Evolutionary conservation across 2,113 vertebrate genomes (phyloP).

Genomic region (Callorhinus ursinus): DNA sequence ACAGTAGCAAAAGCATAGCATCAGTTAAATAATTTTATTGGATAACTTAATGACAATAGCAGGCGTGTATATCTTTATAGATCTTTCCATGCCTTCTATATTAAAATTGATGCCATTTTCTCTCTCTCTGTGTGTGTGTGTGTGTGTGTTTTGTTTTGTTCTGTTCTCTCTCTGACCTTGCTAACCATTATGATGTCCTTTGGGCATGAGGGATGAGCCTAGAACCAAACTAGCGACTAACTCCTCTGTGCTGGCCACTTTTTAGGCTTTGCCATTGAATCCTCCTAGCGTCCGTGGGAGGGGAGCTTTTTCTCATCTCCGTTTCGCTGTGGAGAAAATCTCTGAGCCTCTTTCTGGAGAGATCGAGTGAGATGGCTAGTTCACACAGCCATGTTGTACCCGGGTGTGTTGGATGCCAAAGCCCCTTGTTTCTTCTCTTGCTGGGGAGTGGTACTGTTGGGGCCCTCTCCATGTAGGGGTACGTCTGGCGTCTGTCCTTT

Average conservation of each 20-base stretch:
- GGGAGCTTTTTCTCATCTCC: neutral
- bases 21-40: neutral
- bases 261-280: neutral
- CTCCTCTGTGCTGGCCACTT: neutral
- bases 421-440: neutral
- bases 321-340: neutral
- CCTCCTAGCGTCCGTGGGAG: neutral
- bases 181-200: neutral
- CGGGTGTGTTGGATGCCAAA: fast-evolving
- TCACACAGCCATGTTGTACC: neutral
- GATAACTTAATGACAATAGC: neutral
- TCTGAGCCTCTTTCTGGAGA: neutral
- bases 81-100: neutral
- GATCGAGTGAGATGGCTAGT: neutral
- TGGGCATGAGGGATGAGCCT: neutral
- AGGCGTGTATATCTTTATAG: fast-evolving
- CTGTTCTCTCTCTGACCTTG: neutral
- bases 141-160: neutral
- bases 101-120: too few relatives aligned
- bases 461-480: neutral
- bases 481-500: neutral
- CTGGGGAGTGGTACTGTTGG: fast-evolving
- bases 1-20: neutral
- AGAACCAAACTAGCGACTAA: fast-evolving
- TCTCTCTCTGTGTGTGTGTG: neutral